Evolutionary conservation across 2,113 vertebrate genomes (phyloP), one percentile per base, ranked within the genome.

Genomic region (Hypocryptadius cinnamomeus): DNA sequence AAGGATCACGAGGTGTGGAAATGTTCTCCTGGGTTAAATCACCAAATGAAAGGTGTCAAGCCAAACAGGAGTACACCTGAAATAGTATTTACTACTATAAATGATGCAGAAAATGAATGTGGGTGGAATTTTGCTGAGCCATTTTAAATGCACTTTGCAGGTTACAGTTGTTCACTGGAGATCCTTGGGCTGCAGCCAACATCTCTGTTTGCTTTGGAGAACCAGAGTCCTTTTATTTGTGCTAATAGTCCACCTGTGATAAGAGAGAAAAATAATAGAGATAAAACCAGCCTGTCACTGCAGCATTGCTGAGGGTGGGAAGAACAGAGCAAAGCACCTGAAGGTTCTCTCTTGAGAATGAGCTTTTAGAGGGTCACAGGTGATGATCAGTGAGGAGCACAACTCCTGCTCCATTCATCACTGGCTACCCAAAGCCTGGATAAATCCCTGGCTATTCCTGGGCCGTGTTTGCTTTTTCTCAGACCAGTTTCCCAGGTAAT

Each of bases 401-500:
- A 72, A 16, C 45, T 48, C 64, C 70, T 47, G 59, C 48, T 74
- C 50, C 53, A 1, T 56, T 27, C 6, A 3, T 15, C 56, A 13
- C 16, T 4, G 23, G 18, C 42, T 25, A 44, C 53, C 68, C 60
- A 80, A 85, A 68, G 10, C 65, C 81, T 70, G 61, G 14, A 59
- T 16, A 65, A 82, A 57, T 39, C 70, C 54, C 42, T 80, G 85
- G 17, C 8, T 79, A 22, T 42, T 76, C 51, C 83, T 79, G 35
- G 54, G 79, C 64, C 13, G 3, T 74, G 85, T 91, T 95, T 93
- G 87, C 91, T 92, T 93, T 92, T 81, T 15, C 91, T 91, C 74
- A 93, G 84, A 82, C 87, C n/a, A 64, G 91, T 65, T 88, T 90
- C 57, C 85, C 87, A 86, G 90, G 69, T 88, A 48, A 76, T 94